Evolutionary conservation across 1,140 invertebrate species (phyloP).

Genomic region (Hyphantria cunea): DNA sequence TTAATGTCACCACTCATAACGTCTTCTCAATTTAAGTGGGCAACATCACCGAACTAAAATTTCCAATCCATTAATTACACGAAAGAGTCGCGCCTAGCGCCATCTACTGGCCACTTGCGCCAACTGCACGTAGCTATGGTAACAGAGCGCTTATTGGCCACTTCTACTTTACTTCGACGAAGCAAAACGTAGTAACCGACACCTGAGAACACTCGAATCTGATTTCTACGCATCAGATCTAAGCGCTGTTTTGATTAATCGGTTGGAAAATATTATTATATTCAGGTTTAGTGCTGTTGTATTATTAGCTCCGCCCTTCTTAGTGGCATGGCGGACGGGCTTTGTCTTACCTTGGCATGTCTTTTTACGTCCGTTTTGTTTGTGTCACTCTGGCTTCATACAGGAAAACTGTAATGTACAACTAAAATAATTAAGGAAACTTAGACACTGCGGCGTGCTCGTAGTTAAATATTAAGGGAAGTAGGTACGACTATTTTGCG

Average conservation of each 20-base stretch:
- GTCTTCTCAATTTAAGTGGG: neutral
- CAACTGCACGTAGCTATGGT: conserved; percentile 56
- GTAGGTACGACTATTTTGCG: no score
- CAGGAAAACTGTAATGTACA: neutral
- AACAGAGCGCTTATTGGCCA: conserved; percentile 75
- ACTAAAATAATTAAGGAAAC: neutral
- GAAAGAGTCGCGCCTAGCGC: conserved; percentile 38
- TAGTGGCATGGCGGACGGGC: conserved; percentile 67
- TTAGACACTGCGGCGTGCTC: no score
- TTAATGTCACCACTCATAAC: neutral
- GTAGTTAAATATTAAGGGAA: no score
- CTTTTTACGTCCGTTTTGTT: conserved; percentile 64
- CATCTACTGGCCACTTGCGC: conserved; percentile 52
- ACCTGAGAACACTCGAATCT: conserved; percentile 46
- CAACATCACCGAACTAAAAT: conserved; percentile 12
- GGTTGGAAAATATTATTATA: conserved; percentile 35
- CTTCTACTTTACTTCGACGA: conserved; percentile 40
- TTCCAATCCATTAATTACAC: conserved; percentile 24
- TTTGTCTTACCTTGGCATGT: conserved; percentile 55
- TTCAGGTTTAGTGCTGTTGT: conserved; percentile 34
- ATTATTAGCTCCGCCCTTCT: conserved; percentile 72
- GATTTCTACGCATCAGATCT: conserved; percentile 39
- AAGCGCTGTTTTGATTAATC: conserved; percentile 51
- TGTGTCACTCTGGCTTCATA: conserved; percentile 19
- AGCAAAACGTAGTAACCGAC: conserved; percentile 49